Percentiles rank a stretch among this genome's conserved stretches.
Evolutionary conservation across 1,140 invertebrate genomes (phyloP).

Genomic region (Oedothorax gibbosus): DNA sequence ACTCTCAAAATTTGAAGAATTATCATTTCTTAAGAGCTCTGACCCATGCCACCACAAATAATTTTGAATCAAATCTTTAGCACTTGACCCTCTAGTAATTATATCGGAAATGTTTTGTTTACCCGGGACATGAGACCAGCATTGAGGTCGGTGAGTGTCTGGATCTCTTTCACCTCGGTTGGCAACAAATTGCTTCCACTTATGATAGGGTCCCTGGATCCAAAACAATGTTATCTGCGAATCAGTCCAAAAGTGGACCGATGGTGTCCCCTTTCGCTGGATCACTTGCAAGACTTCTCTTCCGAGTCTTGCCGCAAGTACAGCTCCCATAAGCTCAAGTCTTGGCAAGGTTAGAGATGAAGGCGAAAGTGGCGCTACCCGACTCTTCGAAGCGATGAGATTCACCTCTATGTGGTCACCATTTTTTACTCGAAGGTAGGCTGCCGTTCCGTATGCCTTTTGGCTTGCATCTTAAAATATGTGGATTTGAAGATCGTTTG

Average conservation of each 20-base stretch:
- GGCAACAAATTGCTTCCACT: conserved; percentile 60
- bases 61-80: not conserved
- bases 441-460: conserved; percentile 64
- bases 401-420: conserved; percentile 36
- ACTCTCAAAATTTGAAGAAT: not conserved
- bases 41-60: conserved; percentile 13
- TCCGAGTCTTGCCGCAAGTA: conserved; percentile 65
- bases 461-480: conserved; percentile 67
- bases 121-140: not conserved
- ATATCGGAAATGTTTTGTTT: conserved; percentile 2
- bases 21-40: conserved; percentile 18
- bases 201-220: conserved; percentile 64
- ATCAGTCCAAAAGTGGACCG: conserved; percentile 66
- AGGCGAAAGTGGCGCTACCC: conserved; percentile 65
- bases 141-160: not conserved
- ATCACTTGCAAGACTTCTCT: conserved; percentile 11
- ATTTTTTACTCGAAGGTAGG: conserved; percentile 63
- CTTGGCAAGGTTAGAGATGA: conserved; percentile 64
- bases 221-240: conserved; percentile 67
- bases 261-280: not conserved
- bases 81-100: conserved; percentile 17
- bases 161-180: conserved; percentile 27
- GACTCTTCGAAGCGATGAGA: conserved; percentile 65
- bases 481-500: conserved; percentile 62
- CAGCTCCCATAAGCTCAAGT: conserved; percentile 67